Evolutionary conservation across 1,140 invertebrate genomes (phyloP).

Genomic region (Zaprionus vittiger): DNA sequence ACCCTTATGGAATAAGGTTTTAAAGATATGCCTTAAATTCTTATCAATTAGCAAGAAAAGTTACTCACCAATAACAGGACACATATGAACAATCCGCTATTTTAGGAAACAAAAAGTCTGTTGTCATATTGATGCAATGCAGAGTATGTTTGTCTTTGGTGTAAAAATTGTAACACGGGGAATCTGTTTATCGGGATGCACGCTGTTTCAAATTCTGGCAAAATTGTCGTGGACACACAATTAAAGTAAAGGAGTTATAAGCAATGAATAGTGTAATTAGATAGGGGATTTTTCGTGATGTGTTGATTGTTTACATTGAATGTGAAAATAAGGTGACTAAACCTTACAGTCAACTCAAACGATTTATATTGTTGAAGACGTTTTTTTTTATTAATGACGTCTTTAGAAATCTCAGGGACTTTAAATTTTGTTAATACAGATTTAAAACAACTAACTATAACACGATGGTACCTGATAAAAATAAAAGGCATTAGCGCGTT

Average conservation of each 20-base stretch:
- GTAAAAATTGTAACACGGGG: not conserved
- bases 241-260: not conserved
- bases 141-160: not conserved
- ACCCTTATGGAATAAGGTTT: not conserved
- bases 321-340: constrained; percentile 30
- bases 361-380: not conserved
- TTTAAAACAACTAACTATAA: not conserved
- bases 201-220: not conserved
- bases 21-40: too few relatives aligned
- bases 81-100: constrained; percentile 88
- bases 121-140: constrained; percentile 67
- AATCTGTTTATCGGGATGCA: constrained; percentile 11
- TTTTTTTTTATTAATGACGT: constrained; percentile 1
- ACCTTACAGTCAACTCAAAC: constrained; percentile 2
- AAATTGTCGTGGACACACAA: constrained; percentile 4
- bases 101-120: constrained; percentile 86
- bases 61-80: constrained; percentile 88
- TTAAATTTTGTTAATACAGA: constrained; percentile 35
- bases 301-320: constrained; percentile 31
- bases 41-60: too few relatives aligned
- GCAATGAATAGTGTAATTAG: constrained; percentile 1
- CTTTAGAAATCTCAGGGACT: constrained; percentile 22
- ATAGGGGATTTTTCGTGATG: not conserved
- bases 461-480: constrained; percentile 15
- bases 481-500: constrained; percentile 7